A percentile compares a stretch with the other conserved stretches of the same genome.
These are phyloP conservation scores for Cosmorhoe ocellata DNA, from an alignment of 2,888 invertebrate genomes.

Conservation along the genomic window DNA sequence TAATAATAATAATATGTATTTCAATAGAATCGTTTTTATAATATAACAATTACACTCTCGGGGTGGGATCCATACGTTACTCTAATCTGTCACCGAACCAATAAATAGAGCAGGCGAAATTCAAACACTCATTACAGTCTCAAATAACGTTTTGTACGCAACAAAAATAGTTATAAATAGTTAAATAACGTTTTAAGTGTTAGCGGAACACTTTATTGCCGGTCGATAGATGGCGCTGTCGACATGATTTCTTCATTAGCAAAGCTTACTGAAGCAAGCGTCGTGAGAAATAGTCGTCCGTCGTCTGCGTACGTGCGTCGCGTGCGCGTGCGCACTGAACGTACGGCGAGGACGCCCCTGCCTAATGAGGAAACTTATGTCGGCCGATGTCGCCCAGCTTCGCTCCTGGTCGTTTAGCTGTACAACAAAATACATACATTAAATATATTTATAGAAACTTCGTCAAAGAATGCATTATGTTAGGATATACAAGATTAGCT, in stretches of 20 bases:
- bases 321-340: constrained; percentile 31
- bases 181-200: constrained; percentile 46
- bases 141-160: constrained; percentile 79
- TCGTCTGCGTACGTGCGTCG: constrained; percentile 27
- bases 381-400: constrained; percentile 83
- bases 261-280: constrained; percentile 79
- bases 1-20: constrained; percentile 56
- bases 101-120: constrained; percentile 70
- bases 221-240: constrained; percentile 54
- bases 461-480: too few species aligned
- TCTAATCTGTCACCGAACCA: constrained; percentile 54
- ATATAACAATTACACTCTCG: constrained; percentile 67
- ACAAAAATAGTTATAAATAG: constrained; percentile 59
- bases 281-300: constrained; percentile 65
- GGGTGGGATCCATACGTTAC: constrained; percentile 65
- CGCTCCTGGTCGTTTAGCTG: constrained; percentile 26
- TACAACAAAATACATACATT: constrained; percentile 8
- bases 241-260: constrained; percentile 73
- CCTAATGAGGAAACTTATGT: constrained; percentile 30
- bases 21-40: constrained; percentile 57
- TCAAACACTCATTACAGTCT: constrained; percentile 78
- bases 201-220: constrained; percentile 29
- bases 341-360: constrained; percentile 54
- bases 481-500: too few species aligned
- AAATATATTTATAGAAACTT: too few species aligned